A percentile compares a stretch with the other conserved stretches of the same genome.
phyloP scores from a whole-genome alignment of 2,113 vertebrate genomes.

The Falco punctatus region DNA sequence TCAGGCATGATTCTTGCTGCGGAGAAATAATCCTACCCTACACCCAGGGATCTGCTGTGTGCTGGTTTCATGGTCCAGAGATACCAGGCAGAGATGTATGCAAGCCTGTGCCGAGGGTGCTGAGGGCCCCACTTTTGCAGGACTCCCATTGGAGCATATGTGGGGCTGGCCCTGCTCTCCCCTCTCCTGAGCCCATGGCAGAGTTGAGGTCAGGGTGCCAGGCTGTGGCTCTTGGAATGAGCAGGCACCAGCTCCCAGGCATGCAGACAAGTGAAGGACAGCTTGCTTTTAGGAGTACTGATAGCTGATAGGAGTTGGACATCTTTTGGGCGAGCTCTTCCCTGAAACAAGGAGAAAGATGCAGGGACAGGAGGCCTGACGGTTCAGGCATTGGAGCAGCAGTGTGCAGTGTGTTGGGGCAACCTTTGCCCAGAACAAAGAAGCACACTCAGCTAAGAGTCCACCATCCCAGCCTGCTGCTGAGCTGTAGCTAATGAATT shows the following conservation, averaged over 20 bases:
- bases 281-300: background rate
- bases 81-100: background rate
- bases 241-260: background rate
- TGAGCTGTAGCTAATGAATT: background rate
- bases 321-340: background rate
- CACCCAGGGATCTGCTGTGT: background rate
- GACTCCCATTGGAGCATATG: accelerated
- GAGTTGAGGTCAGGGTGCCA: background rate
- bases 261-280: background rate
- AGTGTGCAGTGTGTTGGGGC: background rate
- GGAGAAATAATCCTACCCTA: background rate
- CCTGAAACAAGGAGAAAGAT: background rate
- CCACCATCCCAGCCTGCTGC: background rate
- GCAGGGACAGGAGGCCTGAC: background rate
- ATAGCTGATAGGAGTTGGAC: background rate
- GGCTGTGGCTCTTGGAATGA: background rate
- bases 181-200: background rate
- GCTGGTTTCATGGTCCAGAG: background rate
- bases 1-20: background rate
- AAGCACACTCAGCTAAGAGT: background rate
- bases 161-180: background rate
- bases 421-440: background rate
- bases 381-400: background rate
- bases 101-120: background rate
- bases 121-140: background rate